A percentile compares a stretch with the other conserved stretches of the same genome.
phyloP scores from a whole-genome alignment of 2,888 invertebrate genomes.

The Lepidochrysops patricia region DNA sequence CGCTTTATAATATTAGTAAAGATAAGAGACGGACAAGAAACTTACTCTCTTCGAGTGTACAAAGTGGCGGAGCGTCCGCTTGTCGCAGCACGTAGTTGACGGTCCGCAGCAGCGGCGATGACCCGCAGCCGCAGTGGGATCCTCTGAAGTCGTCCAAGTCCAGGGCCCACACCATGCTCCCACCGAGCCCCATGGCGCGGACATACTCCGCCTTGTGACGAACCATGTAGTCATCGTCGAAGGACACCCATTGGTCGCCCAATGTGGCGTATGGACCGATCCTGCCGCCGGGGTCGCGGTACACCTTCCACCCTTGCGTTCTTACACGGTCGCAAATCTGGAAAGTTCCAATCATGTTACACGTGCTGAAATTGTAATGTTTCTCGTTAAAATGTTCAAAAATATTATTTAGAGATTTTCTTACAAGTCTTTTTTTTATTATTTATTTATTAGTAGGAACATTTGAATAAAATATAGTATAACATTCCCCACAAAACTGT shows the following conservation, averaged over 20 bases:
- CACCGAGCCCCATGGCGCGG: constrained; percentile 84
- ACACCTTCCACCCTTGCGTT: constrained; percentile 83
- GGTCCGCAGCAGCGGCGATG: constrained; percentile 84
- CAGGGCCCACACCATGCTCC: constrained; percentile 92
- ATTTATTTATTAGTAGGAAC: no score
- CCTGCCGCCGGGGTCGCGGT: constrained; percentile 83
- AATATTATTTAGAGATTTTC: no score
- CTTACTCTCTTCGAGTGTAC: constrained; percentile 57
- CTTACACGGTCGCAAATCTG: constrained; percentile 88
- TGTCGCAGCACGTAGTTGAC: constrained; percentile 86
- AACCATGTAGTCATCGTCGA: constrained; percentile 90
- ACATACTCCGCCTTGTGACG: constrained; percentile 88
- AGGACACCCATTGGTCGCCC: constrained; percentile 94
- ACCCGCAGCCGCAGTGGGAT: constrained; percentile 83
- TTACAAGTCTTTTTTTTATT: no score
- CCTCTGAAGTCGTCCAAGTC: constrained; percentile 92
- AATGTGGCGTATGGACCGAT: constrained; percentile 91
- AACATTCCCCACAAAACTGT: no score
- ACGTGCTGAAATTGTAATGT: no score
- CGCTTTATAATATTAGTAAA: no score
- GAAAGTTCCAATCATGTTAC: constrained; percentile 1
- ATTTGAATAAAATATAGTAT: no score
- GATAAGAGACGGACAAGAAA: no score
- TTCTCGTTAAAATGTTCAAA: no score
- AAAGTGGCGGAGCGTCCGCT: constrained; percentile 76